phyloP scores from a whole-genome alignment of 2,888 invertebrate species.

The Spodoptera exigua region DNA sequence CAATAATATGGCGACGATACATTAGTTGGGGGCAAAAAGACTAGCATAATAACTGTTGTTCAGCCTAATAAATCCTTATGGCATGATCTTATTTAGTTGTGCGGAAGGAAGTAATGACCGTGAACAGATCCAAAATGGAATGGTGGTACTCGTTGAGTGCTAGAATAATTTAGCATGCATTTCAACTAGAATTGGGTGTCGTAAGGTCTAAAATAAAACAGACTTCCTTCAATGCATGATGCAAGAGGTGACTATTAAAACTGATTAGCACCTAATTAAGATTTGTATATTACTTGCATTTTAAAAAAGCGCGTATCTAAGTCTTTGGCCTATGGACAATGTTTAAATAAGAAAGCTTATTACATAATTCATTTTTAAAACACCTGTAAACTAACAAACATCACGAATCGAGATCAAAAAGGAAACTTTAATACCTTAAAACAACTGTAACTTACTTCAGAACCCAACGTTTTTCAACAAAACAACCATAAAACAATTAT shows the following conservation, averaged over 20 bases:
- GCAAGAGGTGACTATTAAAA: neutral
- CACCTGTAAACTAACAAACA: too few relatives aligned
- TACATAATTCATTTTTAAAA: too few relatives aligned
- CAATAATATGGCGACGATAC: slow-evolving; percentile 25
- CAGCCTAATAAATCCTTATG: slow-evolving; percentile 34
- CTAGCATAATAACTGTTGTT: slow-evolving; percentile 38
- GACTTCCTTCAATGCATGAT: slow-evolving; percentile 7
- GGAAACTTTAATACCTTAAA: neutral
- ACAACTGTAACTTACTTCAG: too few relatives aligned
- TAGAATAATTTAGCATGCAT: slow-evolving; percentile 28
- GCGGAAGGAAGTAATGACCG: slow-evolving; percentile 44
- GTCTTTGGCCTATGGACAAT: too few relatives aligned
- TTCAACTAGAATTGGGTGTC: slow-evolving; percentile 13
- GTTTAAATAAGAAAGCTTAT: too few relatives aligned
- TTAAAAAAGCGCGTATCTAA: too few relatives aligned
- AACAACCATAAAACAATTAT: too few relatives aligned
- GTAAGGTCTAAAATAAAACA: slow-evolving; percentile 28
- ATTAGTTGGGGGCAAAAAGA: slow-evolving; percentile 29
- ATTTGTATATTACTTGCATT: too few relatives aligned
- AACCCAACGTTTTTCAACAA: too few relatives aligned
- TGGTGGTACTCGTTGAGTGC: slow-evolving; percentile 19
- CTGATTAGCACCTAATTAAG: slow-evolving; percentile 3
- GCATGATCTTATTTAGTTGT: slow-evolving; percentile 43
- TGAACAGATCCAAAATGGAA: slow-evolving; percentile 30
- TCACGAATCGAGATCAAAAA: neutral